phyloP scores from a whole-genome alignment of 2,888 invertebrate genomes.

The Platycnemis pennipes region DNA sequence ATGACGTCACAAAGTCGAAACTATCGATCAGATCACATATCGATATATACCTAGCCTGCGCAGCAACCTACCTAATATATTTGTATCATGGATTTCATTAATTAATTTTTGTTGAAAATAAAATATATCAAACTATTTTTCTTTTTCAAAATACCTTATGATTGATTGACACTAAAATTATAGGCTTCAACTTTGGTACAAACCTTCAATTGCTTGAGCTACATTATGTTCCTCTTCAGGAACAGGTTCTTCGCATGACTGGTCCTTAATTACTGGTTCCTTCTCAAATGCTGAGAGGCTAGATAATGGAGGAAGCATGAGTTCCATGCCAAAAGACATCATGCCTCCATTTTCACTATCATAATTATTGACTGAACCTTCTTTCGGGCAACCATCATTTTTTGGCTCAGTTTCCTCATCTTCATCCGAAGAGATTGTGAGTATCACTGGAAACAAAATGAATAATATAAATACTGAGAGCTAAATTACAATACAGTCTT shows the following conservation, averaged over 20 bases:
- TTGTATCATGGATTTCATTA: no score
- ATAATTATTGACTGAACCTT: conserved; percentile 70
- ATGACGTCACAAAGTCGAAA: no score
- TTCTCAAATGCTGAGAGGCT: conserved; percentile 74
- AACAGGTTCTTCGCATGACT: conserved; percentile 69
- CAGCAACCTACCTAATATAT: no score
- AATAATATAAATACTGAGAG: not conserved
- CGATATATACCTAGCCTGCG: no score
- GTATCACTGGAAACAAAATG: conserved; percentile 75
- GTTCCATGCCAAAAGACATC: conserved; percentile 68
- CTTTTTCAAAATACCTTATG: no score
- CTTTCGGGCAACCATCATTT: conserved; percentile 68
- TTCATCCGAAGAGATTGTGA: conserved; percentile 79
- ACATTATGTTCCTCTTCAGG: conserved; percentile 79
- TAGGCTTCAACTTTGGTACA: no score
- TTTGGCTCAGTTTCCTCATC: conserved; percentile 75
- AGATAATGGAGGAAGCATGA: conserved; percentile 70
- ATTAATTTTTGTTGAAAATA: no score
- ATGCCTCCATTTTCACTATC: not conserved
- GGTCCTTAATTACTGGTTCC: conserved; percentile 78
- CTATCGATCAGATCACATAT: no score
- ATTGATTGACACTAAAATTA: no score
- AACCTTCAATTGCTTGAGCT: conserved; percentile 70
- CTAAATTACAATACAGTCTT: no score
- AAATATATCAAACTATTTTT: no score